Evolutionary conservation across 2,888 invertebrate genomes (phyloP), one percentile per base, ranked within the genome.

Genomic region (Zygogramma bicolorata): DNA sequence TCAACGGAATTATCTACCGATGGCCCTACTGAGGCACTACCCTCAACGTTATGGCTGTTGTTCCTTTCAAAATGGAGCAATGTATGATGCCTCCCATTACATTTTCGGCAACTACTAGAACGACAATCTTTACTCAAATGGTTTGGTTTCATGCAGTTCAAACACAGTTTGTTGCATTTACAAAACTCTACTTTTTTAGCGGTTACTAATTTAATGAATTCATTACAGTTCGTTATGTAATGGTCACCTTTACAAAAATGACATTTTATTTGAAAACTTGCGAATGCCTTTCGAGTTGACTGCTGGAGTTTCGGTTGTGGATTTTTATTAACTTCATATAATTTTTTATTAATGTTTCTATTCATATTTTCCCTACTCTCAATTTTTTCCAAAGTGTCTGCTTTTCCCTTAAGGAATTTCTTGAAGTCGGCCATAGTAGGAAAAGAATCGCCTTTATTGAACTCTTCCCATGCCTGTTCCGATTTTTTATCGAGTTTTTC

Each of bases 381-480:
- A n/a, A n/a, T n/a, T n/a, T n/a, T n/a, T n/a, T n/a, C n/a, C n/a
- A n/a, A n/a, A n/a, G n/a, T n/a, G n/a, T n/a, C n/a, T n/a, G n/a
- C n/a, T n/a, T n/a, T n/a, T n/a, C n/a, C n/a, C n/a, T n/a, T n/a
- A n/a, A n/a, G n/a, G n/a, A n/a, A n/a, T n/a, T n/a, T n/a, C n/a
- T n/a, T n/a, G n/a, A n/a, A n/a, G n/a, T n/a, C n/a, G n/a, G n/a
- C n/a, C n/a, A n/a, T n/a, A n/a, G n/a, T 59, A 18, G 5, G 59
- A 34, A 59, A 34, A 31, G 18, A 20, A 34, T 20, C 59, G 22
- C 59, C 29, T 59, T 31, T 59, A 34, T 27, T 31, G 15, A 6
- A 59, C 59, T 59, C 67, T 40, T 67, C 59, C 59, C 67, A 67
- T 25, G 40, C 40, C 15, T 42, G 38, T n/a, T n/a, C n/a, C n/a